These are phyloP conservation scores for Megaleporinus macrocephalus DNA, from an alignment of 2,113 vertebrate genomes.

Conservation along the genomic window DNA sequence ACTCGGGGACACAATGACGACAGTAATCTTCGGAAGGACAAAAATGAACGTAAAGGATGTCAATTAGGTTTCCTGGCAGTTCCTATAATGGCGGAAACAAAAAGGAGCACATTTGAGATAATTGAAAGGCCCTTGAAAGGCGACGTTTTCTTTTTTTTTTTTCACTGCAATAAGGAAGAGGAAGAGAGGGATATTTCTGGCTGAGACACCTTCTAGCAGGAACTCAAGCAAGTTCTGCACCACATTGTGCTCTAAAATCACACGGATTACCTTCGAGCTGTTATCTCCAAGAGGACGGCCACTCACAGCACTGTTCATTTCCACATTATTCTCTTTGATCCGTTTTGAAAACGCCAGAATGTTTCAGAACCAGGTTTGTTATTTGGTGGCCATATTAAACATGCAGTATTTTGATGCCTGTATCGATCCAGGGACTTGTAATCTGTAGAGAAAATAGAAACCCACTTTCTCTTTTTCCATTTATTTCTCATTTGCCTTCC, in stretches of 20 bases:
- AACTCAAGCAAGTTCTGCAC: neutral
- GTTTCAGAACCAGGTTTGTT: neutral
- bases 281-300: neutral
- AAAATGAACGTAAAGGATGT: conserved; percentile 2
- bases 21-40: neutral
- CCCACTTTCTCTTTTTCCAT: neutral
- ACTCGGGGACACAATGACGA: neutral
- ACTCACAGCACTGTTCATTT: neutral
- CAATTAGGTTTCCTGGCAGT: conserved; percentile 13
- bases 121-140: neutral
- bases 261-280: neutral
- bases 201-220: neutral
- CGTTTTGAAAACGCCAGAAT: neutral
- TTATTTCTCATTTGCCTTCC: neutral
- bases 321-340: neutral
- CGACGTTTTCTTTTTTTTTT: too few species aligned
- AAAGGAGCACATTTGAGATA: neutral
- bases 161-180: neutral
- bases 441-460: conserved; percentile 7
- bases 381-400: neutral
- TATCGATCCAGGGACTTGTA: neutral
- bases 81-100: conserved; percentile 10
- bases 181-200: neutral
- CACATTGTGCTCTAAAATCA: neutral
- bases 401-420: neutral